phyloP scores from a whole-genome alignment of 1,140 invertebrate species.

The Druon quercuslanigerum region DNA sequence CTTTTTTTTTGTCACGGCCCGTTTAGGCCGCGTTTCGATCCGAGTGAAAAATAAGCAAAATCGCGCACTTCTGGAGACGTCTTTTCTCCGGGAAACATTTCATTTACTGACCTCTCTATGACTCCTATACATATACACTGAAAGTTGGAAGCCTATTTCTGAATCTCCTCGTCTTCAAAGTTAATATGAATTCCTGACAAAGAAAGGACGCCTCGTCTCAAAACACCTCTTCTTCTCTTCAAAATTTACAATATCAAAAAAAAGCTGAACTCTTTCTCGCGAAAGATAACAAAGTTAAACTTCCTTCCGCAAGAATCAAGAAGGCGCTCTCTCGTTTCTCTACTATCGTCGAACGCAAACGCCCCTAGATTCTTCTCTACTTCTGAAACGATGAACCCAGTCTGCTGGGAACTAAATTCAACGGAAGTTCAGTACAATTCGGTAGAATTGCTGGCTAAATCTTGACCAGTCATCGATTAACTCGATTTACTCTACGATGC shows the following conservation, averaged over 20 bases:
- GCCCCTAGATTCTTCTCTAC: constrained; percentile 9
- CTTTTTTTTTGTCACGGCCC: constrained; percentile 9
- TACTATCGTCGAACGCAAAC: constrained; percentile 28
- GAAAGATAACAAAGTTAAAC: constrained; percentile 51
- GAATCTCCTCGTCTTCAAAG: constrained; percentile 35
- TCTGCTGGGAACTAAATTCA: constrained; percentile 7
- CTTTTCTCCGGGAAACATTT: constrained; percentile 38
- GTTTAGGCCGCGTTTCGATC: neutral
- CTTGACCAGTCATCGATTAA: constrained; percentile 40
- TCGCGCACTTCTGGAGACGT: constrained; percentile 53
- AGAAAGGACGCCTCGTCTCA: constrained; percentile 10
- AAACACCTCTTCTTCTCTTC: neutral
- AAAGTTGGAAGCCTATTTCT: constrained; percentile 22
- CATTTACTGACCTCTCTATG: neutral
- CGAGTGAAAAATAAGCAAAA: constrained; percentile 59
- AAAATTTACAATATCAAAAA: constrained; percentile 31
- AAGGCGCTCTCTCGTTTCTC: constrained; percentile 15
- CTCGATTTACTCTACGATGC: constrained; percentile 51
- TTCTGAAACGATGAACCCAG: neutral
- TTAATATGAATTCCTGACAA: neutral
- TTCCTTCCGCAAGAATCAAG: constrained; percentile 29
- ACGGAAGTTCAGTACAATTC: constrained; percentile 9
- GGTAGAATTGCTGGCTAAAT: constrained; percentile 38
- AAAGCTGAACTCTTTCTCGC: constrained; percentile 40
- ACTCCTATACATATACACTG: neutral